A percentile compares a stretch with the other conserved stretches of the same genome.
These are phyloP conservation scores for Athene cunicularia DNA, from an alignment of 2,113 vertebrate genomes.

Conservation along the genomic window DNA sequence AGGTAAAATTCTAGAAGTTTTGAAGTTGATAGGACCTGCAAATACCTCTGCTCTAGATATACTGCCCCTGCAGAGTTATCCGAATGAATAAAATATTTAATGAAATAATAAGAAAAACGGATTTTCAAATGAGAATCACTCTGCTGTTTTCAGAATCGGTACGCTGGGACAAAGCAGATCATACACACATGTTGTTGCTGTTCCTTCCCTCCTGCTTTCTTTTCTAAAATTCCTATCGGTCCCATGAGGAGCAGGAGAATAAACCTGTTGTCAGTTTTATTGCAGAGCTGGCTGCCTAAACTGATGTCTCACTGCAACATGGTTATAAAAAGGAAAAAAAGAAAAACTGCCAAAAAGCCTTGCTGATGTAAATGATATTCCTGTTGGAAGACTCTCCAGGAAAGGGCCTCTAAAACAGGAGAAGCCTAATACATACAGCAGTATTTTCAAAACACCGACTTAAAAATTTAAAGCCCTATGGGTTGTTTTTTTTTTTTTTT, in stretches of 20 bases:
- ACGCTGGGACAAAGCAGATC: slow-evolving; percentile 19
- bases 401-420: slow-evolving; percentile 56
- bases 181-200: not conserved
- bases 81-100: not conserved
- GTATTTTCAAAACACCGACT: slow-evolving; percentile 57
- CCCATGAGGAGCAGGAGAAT: slow-evolving; percentile 57
- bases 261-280: slow-evolving; percentile 69
- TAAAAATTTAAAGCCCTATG: slow-evolving; percentile 61
- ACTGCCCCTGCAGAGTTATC: not conserved
- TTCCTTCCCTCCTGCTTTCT: slow-evolving; percentile 56
- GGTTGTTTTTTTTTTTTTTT: no score
- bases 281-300: slow-evolving; percentile 66
- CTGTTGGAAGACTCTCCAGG: slow-evolving; percentile 59
- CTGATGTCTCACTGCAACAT: slow-evolving; percentile 62
- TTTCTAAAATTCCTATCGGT: slow-evolving; percentile 63
- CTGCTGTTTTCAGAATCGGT: not conserved
- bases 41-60: not conserved
- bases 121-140: not conserved
- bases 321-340: slow-evolving; percentile 63
- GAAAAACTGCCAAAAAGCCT: slow-evolving; percentile 61
- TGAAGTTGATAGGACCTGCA: not conserved
- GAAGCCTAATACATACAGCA: slow-evolving; percentile 58
- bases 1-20: not conserved
- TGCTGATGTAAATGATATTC: slow-evolving; percentile 68
- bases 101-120: not conserved